Evolutionary conservation across 1,140 invertebrate genomes (phyloP), one percentile per base, ranked within the genome.

Genomic region (Mizuhopecten yessoensis): DNA sequence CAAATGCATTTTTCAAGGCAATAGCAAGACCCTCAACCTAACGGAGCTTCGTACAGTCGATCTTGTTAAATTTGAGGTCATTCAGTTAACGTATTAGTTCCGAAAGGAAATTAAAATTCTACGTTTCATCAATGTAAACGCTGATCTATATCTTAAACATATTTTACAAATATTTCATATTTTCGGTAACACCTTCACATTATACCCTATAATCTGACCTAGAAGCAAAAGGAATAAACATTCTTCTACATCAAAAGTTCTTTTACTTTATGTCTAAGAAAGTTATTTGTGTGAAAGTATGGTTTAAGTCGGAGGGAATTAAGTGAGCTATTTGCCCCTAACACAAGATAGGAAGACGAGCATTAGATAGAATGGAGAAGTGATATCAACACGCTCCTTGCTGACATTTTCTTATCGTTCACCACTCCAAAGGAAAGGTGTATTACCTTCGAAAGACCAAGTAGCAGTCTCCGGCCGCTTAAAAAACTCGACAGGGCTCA

Each of bases 261-360:
- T 17, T 29, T 75, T 75, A n/a, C n/a, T 75, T 75, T 75, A 75
- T 75, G 57, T 75, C 57, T 75, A 75, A 75, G 57, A 75, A 29
- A 75, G 57, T 75, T 75, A 75, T 75, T 75, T 75, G 57, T 75
- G 57, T 75, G 57, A 75, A 75, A 75, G 57, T 75, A 75, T 75
- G 57, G n/a, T 75, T 75, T 75, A 75, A 75, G 57, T 75, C 57
- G n/a, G 57, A n/a, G 3, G 57, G 57, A 75, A 75, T 75, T 75
- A 75, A 75, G 23, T 75, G 57, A 75, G 57, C 57, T 75, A 75
- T 75, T 75, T 75, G 57, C 57, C 11, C n/a, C 42, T 45, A 20
- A 45, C 42, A 45, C 17, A 75, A 75, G 57, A 75, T 75, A n/a
- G 1, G 57, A 75, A 75, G 57, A 75, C 57, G 23, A 13, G 23